These are phyloP conservation scores for Drosophila kokeensis DNA, from an alignment of 2,888 invertebrate genomes.

Conservation along the genomic window DNA sequence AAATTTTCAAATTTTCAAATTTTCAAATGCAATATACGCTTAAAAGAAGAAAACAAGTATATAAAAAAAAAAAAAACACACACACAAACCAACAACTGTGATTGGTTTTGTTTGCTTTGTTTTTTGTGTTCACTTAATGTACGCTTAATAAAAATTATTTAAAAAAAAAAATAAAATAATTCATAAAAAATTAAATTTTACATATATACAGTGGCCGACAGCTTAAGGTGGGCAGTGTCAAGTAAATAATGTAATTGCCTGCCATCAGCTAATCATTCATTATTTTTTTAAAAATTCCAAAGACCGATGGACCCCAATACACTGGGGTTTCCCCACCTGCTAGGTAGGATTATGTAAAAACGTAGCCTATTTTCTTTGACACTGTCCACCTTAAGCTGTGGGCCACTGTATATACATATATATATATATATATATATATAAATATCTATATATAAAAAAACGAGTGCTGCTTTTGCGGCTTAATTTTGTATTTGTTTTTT, in stretches of 20 bases:
- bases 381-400: too few relatives aligned
- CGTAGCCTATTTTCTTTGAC: too few relatives aligned
- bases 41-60: conserved; percentile 16
- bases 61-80: conserved; percentile 34
- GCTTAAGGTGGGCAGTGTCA: too few relatives aligned
- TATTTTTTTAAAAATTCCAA: too few relatives aligned
- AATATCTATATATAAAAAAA: conserved; percentile 41
- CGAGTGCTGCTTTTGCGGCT: conserved; percentile 54
- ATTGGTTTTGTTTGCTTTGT: conserved; percentile 21
- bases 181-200: conserved; percentile 61
- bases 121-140: conserved; percentile 61
- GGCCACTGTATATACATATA: too few relatives aligned
- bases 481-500: conserved; percentile 34
- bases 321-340: too few relatives aligned
- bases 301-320: too few relatives aligned
- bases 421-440: conserved; percentile 43
- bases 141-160: conserved; percentile 60
- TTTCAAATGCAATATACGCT: conserved; percentile 26
- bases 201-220: too few relatives aligned
- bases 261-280: too few relatives aligned
- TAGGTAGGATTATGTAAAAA: too few relatives aligned
- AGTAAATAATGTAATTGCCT: too few relatives aligned
- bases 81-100: conserved; percentile 32
- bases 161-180: conserved; percentile 71
- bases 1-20: conserved; percentile 34